phyloP scores from a whole-genome alignment of 2,888 invertebrate species.

The Epinotia nisella region DNA sequence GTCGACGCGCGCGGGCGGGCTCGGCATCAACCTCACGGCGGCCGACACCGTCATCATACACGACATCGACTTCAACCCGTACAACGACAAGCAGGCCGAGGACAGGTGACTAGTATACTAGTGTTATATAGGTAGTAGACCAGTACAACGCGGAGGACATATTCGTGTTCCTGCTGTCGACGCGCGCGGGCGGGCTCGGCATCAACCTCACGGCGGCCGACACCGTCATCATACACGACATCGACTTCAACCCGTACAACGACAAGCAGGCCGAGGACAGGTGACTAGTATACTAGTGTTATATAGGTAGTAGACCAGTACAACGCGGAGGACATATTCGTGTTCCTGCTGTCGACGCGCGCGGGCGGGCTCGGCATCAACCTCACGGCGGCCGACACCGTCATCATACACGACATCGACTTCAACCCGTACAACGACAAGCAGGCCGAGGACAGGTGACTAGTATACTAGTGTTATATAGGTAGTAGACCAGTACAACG shows the following conservation, averaged over 20 bases:
- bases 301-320: constrained; percentile 91
- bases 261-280: constrained; percentile 99
- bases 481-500: constrained; percentile 40
- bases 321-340: too few relatives aligned
- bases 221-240: constrained; percentile 98
- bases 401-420: constrained; percentile 98
- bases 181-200: constrained; percentile 97
- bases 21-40: constrained; percentile 96
- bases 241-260: constrained; percentile 99
- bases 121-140: constrained; percentile 87
- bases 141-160: constrained; percentile 95
- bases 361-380: constrained; percentile 99
- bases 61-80: constrained; percentile 99
- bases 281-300: constrained; percentile 54
- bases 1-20: constrained; percentile 97
- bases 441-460: constrained; percentile 95
- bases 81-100: constrained; percentile 99
- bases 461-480: not conserved
- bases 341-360: too few relatives aligned
- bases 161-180: constrained; percentile 96
- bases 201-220: constrained; percentile 98
- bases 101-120: constrained; percentile 85
- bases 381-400: constrained; percentile 96
- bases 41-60: constrained; percentile 98
- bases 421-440: constrained; percentile 99